These are phyloP conservation scores for Agriopis aurantiaria DNA, from an alignment of 2,888 invertebrate species.

Conservation along the genomic window DNA sequence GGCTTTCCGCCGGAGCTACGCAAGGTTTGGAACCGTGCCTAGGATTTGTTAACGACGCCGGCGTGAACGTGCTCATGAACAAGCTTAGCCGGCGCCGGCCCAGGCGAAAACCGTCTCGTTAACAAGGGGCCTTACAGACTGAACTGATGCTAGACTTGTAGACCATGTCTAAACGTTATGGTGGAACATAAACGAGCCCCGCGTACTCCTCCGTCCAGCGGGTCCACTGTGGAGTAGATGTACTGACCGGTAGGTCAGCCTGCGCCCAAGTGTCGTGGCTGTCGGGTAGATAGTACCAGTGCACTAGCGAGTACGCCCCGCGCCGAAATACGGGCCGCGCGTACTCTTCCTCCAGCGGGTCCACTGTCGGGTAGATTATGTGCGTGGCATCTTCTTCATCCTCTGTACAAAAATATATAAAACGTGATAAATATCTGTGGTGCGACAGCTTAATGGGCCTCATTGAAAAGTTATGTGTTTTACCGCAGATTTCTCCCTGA, in stretches of 20 bases:
- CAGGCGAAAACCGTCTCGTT: no score
- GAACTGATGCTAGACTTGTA: no score
- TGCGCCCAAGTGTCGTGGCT: conserved; percentile 95
- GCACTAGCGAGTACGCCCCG: conserved; percentile 93
- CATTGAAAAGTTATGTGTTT: conserved; percentile 22
- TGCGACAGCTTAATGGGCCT: neutral
- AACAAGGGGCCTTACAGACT: no score
- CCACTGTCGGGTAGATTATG: conserved; percentile 94
- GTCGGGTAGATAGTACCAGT: conserved; percentile 99
- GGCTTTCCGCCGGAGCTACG: no score
- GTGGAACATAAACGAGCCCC: no score
- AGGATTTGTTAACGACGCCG: no score
- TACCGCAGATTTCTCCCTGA: conserved; percentile 91
- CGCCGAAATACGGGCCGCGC: conserved; percentile 94
- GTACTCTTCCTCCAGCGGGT: conserved; percentile 96
- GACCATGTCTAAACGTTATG: no score
- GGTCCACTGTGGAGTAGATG: conserved; percentile 73
- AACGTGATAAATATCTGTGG: neutral
- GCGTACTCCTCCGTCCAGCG: conserved; percentile 51
- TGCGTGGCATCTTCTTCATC: conserved; percentile 97
- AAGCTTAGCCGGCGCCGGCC: no score
- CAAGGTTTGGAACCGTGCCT: no score
- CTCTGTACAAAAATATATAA: conserved; percentile 77
- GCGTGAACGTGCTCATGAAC: no score
- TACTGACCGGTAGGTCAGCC: conserved; percentile 77